Evolutionary conservation across 2,888 invertebrate genomes (phyloP).

Genomic region (Axea sp.): DNA sequence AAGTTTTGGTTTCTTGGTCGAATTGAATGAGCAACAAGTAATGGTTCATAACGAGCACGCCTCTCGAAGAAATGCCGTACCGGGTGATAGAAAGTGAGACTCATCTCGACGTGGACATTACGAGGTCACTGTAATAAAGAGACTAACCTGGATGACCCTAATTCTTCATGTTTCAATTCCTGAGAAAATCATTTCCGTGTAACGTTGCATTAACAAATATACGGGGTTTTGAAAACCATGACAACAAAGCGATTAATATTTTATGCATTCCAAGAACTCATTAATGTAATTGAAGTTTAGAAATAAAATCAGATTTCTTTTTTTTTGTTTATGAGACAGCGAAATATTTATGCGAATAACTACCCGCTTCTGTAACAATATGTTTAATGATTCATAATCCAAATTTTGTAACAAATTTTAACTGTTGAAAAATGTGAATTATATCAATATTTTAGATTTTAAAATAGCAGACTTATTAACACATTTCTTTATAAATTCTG

Average conservation of each 20-base stretch:
- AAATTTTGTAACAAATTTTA: no score
- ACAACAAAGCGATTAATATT: conserved; percentile 9
- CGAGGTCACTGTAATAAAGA: conserved; percentile 51
- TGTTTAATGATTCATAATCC: no score
- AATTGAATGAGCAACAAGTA: conserved; percentile 30
- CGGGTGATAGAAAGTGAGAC: conserved; percentile 55
- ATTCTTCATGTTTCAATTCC: conserved; percentile 43
- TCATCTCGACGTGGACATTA: conserved; percentile 35
- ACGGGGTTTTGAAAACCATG: conserved; percentile 7
- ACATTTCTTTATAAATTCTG: no score
- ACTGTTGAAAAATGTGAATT: no score
- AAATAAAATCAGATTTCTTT: no score
- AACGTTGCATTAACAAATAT: conserved; percentile 11
- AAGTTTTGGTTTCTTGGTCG: conserved; percentile 26
- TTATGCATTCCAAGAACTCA: conserved; percentile 20
- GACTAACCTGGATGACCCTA: conserved; percentile 36
- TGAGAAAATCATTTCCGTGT: conserved; percentile 31
- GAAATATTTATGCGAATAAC: no score
- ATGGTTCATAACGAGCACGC: conserved; percentile 21
- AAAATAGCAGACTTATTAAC: no score
- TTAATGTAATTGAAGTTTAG: background rate
- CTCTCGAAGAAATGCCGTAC: conserved; percentile 36
- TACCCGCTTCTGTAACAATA: no score
- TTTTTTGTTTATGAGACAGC: no score
- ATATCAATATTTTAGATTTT: no score